Evolutionary conservation across 92 coral and sea anemone genomes (phyloP).

Genomic region (Phymanthus crucifer): DNA sequence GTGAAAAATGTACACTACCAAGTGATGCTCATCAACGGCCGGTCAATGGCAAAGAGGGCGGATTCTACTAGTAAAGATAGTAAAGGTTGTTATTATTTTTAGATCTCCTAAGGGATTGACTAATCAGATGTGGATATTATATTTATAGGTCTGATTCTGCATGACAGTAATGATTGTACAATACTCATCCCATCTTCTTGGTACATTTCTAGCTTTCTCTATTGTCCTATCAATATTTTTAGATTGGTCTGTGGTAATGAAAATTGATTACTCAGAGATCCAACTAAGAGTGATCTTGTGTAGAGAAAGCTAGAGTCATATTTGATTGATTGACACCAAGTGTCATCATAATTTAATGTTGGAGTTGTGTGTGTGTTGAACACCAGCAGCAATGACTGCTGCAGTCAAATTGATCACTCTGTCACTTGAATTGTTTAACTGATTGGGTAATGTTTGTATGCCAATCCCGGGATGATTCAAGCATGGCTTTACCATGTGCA

Average conservation of each 20-base stretch:
- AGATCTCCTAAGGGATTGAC: constrained; percentile 3
- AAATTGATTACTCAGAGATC: neutral
- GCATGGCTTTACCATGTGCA: neutral
- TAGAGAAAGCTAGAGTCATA: constrained; percentile 5
- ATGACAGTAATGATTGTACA: neutral
- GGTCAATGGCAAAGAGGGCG: constrained; percentile 38
- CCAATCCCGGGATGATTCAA: neutral
- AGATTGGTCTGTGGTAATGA: neutral
- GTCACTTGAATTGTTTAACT: too few relatives aligned
- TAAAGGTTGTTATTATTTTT: constrained; percentile 1
- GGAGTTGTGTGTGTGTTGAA: neutral
- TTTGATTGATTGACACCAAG: constrained; percentile 4
- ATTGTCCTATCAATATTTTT: neutral
- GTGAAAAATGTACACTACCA: constrained; percentile 78
- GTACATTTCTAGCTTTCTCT: constrained; percentile 4
- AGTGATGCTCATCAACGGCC: constrained; percentile 70
- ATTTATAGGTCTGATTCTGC: neutral
- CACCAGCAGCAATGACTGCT: neutral
- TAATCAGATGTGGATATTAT: neutral
- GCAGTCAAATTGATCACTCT: too few relatives aligned
- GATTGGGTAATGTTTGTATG: too few relatives aligned
- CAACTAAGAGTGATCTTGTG: neutral
- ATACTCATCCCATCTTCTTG: neutral
- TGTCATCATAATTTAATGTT: neutral
- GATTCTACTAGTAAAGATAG: constrained; percentile 32